Percentiles rank a stretch among this genome's conserved stretches.
Conservation (phyloP, 35 echinoderm and acorn worm species). For the Hemicentrotus pulcherrimus region DNA sequence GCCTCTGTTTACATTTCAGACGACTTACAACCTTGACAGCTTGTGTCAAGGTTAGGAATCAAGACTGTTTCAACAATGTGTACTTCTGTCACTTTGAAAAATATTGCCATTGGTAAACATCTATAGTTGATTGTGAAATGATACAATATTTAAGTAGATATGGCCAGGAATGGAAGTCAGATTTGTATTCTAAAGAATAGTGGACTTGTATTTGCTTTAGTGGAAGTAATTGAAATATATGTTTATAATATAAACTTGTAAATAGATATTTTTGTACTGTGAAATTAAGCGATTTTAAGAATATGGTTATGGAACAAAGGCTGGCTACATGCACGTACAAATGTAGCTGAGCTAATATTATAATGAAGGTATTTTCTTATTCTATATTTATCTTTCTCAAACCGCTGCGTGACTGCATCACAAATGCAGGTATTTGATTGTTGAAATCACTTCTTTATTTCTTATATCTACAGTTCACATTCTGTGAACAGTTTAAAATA, state of each 20-base stretch:
- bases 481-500: too few relatives aligned
- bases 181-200: neutral
- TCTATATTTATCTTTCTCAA: neutral
- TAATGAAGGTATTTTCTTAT: neutral
- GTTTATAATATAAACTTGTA: neutral
- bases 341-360: neutral
- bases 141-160: neutral
- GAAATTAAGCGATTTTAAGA: neutral
- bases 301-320: neutral
- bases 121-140: neutral
- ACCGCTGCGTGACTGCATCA: neutral
- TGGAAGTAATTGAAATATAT: neutral
- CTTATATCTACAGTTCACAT: too few relatives aligned
- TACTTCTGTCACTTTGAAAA: neutral
- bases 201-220: neutral
- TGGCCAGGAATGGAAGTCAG: neutral
- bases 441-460: neutral
- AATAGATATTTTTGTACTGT: conserved; percentile 14
- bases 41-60: neutral
- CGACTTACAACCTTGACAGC: neutral
- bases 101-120: neutral
- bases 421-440: neutral
- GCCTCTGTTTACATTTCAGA: too few relatives aligned
- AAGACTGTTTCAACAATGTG: neutral
- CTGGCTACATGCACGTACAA: neutral